Base-by-base conservation (phyloP, 2,113 vertebrate species). In the Marcusenius ussheri region DNA sequence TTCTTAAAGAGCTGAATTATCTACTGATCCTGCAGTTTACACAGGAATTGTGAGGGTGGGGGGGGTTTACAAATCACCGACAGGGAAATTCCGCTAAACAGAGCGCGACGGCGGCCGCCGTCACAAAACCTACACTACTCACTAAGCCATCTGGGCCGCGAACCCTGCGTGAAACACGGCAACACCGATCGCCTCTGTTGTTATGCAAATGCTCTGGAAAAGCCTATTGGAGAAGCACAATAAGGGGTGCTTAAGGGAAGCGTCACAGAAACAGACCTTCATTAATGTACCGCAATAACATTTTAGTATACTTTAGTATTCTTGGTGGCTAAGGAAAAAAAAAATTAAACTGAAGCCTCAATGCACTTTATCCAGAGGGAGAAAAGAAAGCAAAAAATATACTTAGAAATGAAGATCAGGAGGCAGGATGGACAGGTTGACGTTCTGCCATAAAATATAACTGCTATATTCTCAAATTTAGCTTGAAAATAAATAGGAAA, bases 21-120 rank as follows among this genome's bases (percentile, higher is more conserved):
- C 87, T 85, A 86, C 51, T 35, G 83, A 84, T 84, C 51, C 87
- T 35, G 58, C 56, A 88, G 51, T 83, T 89, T 88, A 62, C 87
- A 46, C 35, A 90, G 83, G 31, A 21, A 13, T 45, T 21, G 53
- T 15, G 39, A 31, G 27, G 85, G 24, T 17, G 17, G 53, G 19
- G 15, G 49, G 11, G 85, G 1, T 53, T 87, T 51, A 87, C 50
- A 51, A 51, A 56, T 56, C 10, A 9, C 49, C 8, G 15, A 87
- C 17, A 19, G 31, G 85, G 70, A 77, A 51, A 87, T 87, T 87
- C 85, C 85, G 15, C 27, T 51, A 87, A 87, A 87, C 27, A 21
- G 85, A 87, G 47, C 10, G 3, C 21, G 10, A 49, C 46, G 5
- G 3, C 19, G 46, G 56, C 80, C 80, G 46, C 53, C 53, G 45